These are phyloP conservation scores for Amaurobius ferox DNA, from an alignment of 2,888 invertebrate species.

Conservation along the genomic window DNA sequence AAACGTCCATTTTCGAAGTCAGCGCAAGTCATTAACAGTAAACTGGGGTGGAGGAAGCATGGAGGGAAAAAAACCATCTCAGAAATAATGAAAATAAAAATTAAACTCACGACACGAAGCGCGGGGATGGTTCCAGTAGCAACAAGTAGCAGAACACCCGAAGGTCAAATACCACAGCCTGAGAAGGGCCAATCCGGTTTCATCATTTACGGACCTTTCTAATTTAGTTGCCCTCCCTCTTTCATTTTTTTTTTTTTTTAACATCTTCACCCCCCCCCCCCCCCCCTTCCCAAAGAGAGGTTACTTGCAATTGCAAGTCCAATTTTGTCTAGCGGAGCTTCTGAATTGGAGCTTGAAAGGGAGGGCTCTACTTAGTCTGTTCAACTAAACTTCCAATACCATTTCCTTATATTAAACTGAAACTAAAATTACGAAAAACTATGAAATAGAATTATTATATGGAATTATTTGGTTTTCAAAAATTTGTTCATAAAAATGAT, in stretches of 20 bases:
- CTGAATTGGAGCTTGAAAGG: not conserved
- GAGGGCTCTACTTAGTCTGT: no score
- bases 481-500: no score
- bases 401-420: no score
- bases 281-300: not conserved
- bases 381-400: no score
- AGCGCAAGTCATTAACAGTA: not conserved
- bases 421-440: no score
- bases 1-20: not conserved
- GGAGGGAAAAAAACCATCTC: slow-evolving; percentile 23
- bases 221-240: slow-evolving; percentile 14
- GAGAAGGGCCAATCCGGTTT: slow-evolving; percentile 58
- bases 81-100: not conserved
- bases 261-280: not conserved
- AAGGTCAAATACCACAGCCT: slow-evolving; percentile 57
- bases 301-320: slow-evolving; percentile 5
- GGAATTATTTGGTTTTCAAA: no score
- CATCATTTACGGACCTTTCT: slow-evolving; percentile 35
- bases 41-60: not conserved
- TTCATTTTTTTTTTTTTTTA: slow-evolving; percentile 30
- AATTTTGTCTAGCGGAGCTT: not conserved
- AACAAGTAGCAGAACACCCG: slow-evolving; percentile 54
- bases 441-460: no score
- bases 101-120: not conserved
- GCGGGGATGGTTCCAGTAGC: slow-evolving; percentile 36